Percentiles rank a stretch among this genome's conserved stretches.
These are phyloP conservation scores for Steatornis caripensis DNA, from an alignment of 2,113 vertebrate species.

Conservation along the genomic window DNA sequence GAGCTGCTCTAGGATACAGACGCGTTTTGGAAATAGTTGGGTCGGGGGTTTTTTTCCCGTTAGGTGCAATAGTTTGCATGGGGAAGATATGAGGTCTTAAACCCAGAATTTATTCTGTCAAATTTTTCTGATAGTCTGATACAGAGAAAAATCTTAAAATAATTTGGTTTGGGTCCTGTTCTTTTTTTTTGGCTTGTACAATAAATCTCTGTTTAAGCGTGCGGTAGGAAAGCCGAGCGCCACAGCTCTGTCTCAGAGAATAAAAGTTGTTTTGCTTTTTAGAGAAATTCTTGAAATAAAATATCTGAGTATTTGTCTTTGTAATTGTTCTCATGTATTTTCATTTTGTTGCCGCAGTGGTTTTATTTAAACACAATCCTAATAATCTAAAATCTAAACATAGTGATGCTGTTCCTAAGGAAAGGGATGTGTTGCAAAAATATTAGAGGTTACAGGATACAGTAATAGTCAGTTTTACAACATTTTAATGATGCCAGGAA, in stretches of 20 bases:
- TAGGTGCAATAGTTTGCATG: background rate
- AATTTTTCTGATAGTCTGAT: background rate
- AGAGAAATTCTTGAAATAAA: background rate
- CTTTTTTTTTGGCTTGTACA: background rate
- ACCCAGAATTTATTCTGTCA: background rate
- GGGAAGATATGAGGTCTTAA: background rate
- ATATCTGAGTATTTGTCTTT: background rate
- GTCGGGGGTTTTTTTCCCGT: background rate
- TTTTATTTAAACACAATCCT: background rate
- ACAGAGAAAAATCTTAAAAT: background rate
- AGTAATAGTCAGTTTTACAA: background rate
- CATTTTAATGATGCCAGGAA: accelerated
- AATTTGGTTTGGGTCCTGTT: background rate
- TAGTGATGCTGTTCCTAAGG: background rate
- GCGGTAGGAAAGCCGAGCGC: background rate
- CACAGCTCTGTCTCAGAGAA: background rate
- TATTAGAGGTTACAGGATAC: accelerated
- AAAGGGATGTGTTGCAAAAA: background rate
- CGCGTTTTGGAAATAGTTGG: background rate
- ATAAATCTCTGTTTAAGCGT: background rate
- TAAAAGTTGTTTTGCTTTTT: background rate
- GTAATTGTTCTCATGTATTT: background rate
- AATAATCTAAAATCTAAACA: background rate
- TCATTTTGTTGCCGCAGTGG: background rate
- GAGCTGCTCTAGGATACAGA: background rate